Base-by-base conservation (phyloP, 2,888 invertebrate species). In the Pimpla rufipes region DNA sequence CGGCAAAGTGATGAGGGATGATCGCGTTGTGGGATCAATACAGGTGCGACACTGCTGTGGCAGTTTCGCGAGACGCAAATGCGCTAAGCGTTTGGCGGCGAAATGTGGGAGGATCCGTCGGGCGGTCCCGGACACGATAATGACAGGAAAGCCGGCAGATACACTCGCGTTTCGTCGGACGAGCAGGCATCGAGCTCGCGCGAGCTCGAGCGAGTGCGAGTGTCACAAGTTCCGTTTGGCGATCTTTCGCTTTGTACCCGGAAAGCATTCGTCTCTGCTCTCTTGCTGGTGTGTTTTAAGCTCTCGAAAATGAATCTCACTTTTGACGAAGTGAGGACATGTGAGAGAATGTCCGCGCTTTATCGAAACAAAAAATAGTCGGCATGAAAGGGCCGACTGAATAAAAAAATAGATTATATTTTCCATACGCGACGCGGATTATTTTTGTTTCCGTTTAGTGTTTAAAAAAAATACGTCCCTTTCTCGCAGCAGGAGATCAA, bases 121-220 rank as follows among this genome's bases (percentile, higher is more conserved):
- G 52, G 10, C 37, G 74, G 23, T 59, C 40, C 87, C 87, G 84
- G 88, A 88, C 88, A 88, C 89, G 86, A 89, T 91, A 91, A 90
- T 90, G 90, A 89, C 89, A 90, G 89, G 89, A 90, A 91, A 90
- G 88, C 88, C 88, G 87, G 88, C 87, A 90, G 87, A 87, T 88
- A 87, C 67, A 62, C 79, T 67, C 80, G 57, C 71, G 66, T 76
- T 76, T 75, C 62, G 50, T 74, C 74, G 67, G 45, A 71, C 79
- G 57, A 29, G 47, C 37, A 71, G 62, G 64, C 75, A 64, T 64
- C 29, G 23, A 67, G 21, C 50, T 16, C 50, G 62, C 64, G 47
- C 55, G 55, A 74, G 52, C 59, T 29, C 59, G 71, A 67, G 67
- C 11, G 37, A 45, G 45, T 66, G 29, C 35, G 70, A 70, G 42